Base-by-base conservation (phyloP, 2,888 invertebrate species). In the Habroteleia sp. region DNA sequence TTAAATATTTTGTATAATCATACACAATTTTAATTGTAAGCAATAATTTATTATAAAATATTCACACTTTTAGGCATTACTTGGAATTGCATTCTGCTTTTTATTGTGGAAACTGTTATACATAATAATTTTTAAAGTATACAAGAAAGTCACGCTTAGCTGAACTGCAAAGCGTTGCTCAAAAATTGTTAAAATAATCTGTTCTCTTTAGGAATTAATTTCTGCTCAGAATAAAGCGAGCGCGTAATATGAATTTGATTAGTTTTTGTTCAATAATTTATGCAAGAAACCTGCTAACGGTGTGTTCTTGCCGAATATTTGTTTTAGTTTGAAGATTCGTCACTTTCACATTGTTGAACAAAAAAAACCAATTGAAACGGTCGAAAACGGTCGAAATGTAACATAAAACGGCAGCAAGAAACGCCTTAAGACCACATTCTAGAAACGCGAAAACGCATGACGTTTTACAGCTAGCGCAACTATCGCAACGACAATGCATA, bases 391-490 rank as follows among this genome's bases (percentile, higher is more conserved):
- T 39, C 16, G 41, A 56, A 65, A 27, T 48, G 46, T 56, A 58
- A 73, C 60, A 33, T 20, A 17, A 68, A 74, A 52, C 44, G 54
- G 16, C 44, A 14, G 37, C 66, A 62, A 74, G 74, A 63, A 66
- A 29, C 50, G 42, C 6, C 41, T 58, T 33, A 52, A 66, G 54
- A 66, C 58, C 50, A 29, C 52, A 35, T 52, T 50, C 54, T 39
- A 48, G 42, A 48, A 62, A 62, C 62, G 46, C 35, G 62, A 66
- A 62, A 66, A 62, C 74, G 60, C 66, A 54, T 46, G 66, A 17
- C 62, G 48, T 68, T 74, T 74, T 74, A 68, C 31, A 48, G 66
- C 66, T 25, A 17, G 60, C 52, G 33, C 37, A 74, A 73, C 65
- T 74, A 68, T 52, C 62, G 27, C 54, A 42, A 42, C 62, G 62